Base-by-base conservation (phyloP, 2,888 invertebrate genomes). In the Rutpela maculata region DNA sequence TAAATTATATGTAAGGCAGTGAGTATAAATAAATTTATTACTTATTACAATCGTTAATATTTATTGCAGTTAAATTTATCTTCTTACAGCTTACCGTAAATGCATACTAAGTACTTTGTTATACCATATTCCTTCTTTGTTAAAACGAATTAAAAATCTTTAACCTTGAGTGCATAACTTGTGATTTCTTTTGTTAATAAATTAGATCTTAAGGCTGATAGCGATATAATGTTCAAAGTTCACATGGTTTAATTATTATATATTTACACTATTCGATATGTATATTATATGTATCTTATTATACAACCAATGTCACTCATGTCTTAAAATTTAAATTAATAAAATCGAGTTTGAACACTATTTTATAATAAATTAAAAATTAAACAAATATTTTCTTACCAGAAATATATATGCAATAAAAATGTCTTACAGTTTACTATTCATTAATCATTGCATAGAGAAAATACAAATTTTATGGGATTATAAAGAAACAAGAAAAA, bases 61-160 rank as follows among this genome's bases (percentile, higher is more conserved):
- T 62, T 69, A 62, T 26, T 31, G 18, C 62, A 56, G 50, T 68
- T 69, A 63, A 69, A 75, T 59, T 62, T 56, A 65, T 55, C 15
- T 57, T 55, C 38, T 5, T 43, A 59, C 59, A 31, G 35, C 38
- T 5, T 43, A 59, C 59, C n/a, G 35, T 22, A 35, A 55, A 56
- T 72, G 72, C 76, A 76, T 76, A 76, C 76, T 72, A 71, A 76
- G 66, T 18, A 71, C 75, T 59, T 17, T 66, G 66, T 73, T 73
- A 73, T 55, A 50, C 73, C 38, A 65, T 57, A 65, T 60, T 63
- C 22, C 22, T 26, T 57, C 72, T 73, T 73, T 73, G 73, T 65
- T 66, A 69, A 68, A 26, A 50, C 57, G 12, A 69, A 69, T 57
- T 69, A 31, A 66, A 65, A 73, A 57, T 66, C 56, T 65, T 73